These are phyloP conservation scores for Drosophila kuntzei DNA, from an alignment of 2,888 invertebrate genomes.

Conservation along the genomic window DNA sequence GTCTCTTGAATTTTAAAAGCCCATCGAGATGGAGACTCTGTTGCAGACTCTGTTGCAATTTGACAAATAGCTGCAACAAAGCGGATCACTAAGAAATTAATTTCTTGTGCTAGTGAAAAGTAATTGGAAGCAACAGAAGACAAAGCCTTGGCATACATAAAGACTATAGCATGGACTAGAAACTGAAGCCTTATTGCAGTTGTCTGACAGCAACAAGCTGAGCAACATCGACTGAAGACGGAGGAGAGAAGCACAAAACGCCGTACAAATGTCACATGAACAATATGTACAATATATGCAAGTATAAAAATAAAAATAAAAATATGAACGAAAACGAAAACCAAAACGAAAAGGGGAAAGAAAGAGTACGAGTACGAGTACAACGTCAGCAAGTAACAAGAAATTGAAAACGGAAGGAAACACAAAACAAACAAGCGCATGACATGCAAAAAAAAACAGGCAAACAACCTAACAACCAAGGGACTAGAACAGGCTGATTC, in stretches of 20 bases:
- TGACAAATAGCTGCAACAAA: constrained; percentile 44
- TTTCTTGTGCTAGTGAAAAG: constrained; percentile 48
- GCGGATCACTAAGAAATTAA: constrained; percentile 48
- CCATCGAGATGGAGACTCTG: background rate
- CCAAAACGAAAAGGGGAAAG: background rate
- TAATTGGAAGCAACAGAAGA: constrained; percentile 44
- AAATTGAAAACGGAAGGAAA: constrained; percentile 77
- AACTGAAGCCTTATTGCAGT: constrained; percentile 20
- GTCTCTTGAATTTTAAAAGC: constrained; percentile 36
- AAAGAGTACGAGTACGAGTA: constrained; percentile 11
- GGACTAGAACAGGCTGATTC: constrained; percentile 32
- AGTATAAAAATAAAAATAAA: constrained; percentile 43
- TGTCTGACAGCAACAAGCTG: constrained; percentile 9
- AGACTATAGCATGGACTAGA: constrained; percentile 11
- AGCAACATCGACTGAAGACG: background rate
- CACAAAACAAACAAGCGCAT: constrained; percentile 76
- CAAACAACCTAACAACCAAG: constrained; percentile 46
- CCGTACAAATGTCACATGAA: constrained; percentile 59
- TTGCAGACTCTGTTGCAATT: constrained; percentile 31
- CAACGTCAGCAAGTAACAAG: constrained; percentile 52
- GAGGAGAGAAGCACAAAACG: background rate
- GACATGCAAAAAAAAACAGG: constrained; percentile 71
- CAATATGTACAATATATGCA: constrained; percentile 55
- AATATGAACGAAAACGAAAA: background rate
- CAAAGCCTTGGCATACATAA: constrained; percentile 60